Evolutionary conservation across 1,140 invertebrate genomes (phyloP), one percentile per base, ranked within the genome.

Genomic region (Helicorthomorpha holstii): DNA sequence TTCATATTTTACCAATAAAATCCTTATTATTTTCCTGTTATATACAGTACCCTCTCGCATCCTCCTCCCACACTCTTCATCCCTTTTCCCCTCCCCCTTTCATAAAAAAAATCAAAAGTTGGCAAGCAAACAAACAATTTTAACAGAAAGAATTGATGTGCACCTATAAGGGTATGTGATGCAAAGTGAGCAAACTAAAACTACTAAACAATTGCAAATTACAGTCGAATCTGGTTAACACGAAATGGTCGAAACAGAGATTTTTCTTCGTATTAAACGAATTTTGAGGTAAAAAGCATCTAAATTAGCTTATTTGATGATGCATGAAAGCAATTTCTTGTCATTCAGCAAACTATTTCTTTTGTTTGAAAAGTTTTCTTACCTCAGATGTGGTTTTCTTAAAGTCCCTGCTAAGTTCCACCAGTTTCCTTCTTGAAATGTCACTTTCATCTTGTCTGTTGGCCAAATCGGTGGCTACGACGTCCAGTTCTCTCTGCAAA

Each of bases 371-470:
- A 7, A 12, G 21, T 45, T 21, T 24, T 50, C 61, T 61, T 62
- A 72, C 71, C 61, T 74, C 73, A 22, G 72, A 63, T 46, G 70
- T 70, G 54, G 64, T 72, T 61, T 71, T 73, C 63, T 73, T 73
- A 61, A 75, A 75, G 56, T 75, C 73, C 52, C 71, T 60, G 54
- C 69, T 72, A 34, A 67, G 68, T 57, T 75, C 73, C 26, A 75
- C 70, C 21, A 75, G 61, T 54, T 64, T 62, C 60, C 70, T 71
- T 51, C 73, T 63, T 3, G 71, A 72, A 24, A 57, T 60, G 46
- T 74, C 73, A 54, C 72, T 73, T 59, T 73, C 72, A 60, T 75
- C 73, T 61, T 74, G 72, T 58, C 68, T 61, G 51, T 65, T 66
- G 50, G 73, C 73, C 34, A 75, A 57, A 47, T 72, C 72, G 51